A percentile compares a stretch with the other conserved stretches of the same genome.
Evolutionary conservation across 1,140 invertebrate genomes (phyloP).

Genomic region (Thalassaphorura encarpata): DNA sequence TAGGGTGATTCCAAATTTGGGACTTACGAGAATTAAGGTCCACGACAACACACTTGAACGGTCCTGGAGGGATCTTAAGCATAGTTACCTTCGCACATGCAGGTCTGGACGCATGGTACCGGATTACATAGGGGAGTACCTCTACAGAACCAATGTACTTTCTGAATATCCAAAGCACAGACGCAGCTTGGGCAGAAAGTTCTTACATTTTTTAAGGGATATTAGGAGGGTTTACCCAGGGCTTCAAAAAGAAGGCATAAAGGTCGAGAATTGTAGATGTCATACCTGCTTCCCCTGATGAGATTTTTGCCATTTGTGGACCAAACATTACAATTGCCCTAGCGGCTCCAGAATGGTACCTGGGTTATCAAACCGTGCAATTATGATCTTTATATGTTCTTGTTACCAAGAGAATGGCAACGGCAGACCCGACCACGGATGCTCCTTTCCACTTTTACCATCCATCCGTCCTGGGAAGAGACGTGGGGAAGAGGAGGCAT

Average conservation of each 20-base stretch:
- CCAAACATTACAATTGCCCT: neutral
- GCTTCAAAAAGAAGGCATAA: neutral
- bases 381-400: neutral
- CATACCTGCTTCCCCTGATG: neutral
- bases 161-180: neutral
- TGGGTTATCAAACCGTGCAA: neutral
- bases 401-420: neutral
- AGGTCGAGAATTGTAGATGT: neutral
- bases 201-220: neutral
- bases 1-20: neutral
- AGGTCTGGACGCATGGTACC: neutral
- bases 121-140: neutral
- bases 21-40: neutral
- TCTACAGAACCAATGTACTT: neutral
- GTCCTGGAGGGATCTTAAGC: constrained; percentile 11
- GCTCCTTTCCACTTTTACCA: too few species aligned
- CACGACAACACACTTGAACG: constrained; percentile 15
- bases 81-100: neutral
- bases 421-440: too few species aligned
- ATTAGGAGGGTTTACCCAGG: neutral
- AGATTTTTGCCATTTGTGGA: too few species aligned
- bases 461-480: too few species aligned
- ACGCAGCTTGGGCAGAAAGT: neutral
- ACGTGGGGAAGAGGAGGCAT: too few species aligned
- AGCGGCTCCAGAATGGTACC: neutral